These are phyloP conservation scores for Pseudochirops corinnae DNA, from an alignment of 2,797 vertebrate species.

Conservation along the genomic window DNA sequence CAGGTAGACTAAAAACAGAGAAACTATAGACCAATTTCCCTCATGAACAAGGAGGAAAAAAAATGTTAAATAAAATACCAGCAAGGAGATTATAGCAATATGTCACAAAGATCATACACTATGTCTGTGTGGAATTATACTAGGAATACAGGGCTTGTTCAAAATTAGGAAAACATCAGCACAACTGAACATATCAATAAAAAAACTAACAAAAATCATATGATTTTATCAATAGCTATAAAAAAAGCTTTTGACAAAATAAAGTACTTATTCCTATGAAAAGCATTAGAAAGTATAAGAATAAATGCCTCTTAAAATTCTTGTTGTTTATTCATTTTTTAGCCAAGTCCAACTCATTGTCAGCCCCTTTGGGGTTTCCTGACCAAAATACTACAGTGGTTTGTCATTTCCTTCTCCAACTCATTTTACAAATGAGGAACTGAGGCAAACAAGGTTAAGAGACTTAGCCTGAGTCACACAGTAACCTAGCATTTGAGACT, in stretches of 20 bases:
- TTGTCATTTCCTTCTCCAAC: background rate
- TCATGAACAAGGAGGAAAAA: background rate
- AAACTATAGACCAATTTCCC: background rate
- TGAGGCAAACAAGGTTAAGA: background rate
- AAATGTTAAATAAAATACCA: background rate
- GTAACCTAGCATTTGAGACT: background rate
- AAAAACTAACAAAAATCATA: background rate
- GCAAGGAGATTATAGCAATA: background rate
- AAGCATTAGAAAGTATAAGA: background rate
- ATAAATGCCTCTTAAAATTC: background rate
- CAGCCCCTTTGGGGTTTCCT: background rate
- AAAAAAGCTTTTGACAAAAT: background rate
- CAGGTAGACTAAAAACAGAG: background rate
- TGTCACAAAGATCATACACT: background rate
- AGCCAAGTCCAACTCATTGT: background rate
- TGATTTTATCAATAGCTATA: background rate
- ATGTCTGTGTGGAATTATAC: background rate
- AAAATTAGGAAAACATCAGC: background rate
- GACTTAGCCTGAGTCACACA: background rate
- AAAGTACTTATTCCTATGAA: background rate
- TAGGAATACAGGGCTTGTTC: background rate
- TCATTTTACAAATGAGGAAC: background rate
- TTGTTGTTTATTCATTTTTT: background rate
- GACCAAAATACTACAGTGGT: background rate
- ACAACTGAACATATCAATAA: background rate